Base-by-base conservation (phyloP, 64 coral and sea anemone genomes). In the Dendronephthya gigantea region DNA sequence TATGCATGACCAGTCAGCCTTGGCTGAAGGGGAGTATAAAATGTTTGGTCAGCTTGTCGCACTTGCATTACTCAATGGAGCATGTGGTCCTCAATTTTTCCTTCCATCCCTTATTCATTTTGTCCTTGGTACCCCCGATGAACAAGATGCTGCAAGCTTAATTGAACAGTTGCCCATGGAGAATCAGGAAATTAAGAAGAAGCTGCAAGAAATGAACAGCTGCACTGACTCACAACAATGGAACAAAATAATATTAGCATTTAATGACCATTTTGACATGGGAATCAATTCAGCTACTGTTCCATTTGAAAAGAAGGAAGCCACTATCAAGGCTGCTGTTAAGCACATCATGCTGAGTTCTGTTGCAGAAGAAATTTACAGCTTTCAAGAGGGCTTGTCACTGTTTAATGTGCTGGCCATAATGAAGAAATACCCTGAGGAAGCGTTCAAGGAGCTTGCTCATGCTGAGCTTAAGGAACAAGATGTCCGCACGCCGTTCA, bases 311-410 rank as follows among this genome's bases (percentile, higher is more conserved):
- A 22, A n/a, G 55, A 62, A 62, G 25, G 55, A 62, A 62, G 50
- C 50, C 23, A 52, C 17, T 27, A 17, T 62, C 10, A 62, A 22
- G 25, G 55, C 55, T 62, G 55, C 4, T 62, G 19, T 62, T 62
- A 62, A 62, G n/a, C n/a, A n/a, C n/a, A 74, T 74, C n/a, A 74
- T 74, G 68, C 19, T 74, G 68, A 74, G 68, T 27, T 74, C n/a
- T 35, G 32, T 74, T 13, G 68, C 68, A 74, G 68, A 74, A 28
- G 68, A 74, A 2, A 74, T 74, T 74, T 74, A 30, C 68, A 74
- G 68, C 68, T 74, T 30, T 27, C 68, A 74, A 27, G 68, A 74
- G 68, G 68, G 68, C 30, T 74, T 74, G 32, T 74, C 68, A 35
- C 30, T 74, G 32, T 74, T 74, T 74, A 35, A 35, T 4, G 68